Evolutionary conservation across 2,113 vertebrate species (phyloP).

Genomic region (Poicephalus gulielmi): DNA sequence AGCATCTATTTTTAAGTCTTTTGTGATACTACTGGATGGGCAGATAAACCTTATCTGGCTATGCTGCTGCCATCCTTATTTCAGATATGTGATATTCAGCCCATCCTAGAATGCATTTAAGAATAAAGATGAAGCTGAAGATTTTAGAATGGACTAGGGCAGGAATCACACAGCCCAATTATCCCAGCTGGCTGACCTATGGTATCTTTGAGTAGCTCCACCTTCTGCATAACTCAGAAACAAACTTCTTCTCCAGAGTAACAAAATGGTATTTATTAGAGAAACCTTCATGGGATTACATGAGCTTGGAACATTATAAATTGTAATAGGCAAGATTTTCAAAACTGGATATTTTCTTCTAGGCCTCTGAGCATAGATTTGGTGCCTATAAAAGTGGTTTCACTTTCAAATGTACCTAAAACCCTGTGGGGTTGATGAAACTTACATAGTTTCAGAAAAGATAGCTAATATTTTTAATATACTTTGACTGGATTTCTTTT

Average conservation of each 20-base stretch:
- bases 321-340: not conserved
- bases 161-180: not conserved
- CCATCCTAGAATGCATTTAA: not conserved
- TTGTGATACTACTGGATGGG: not conserved
- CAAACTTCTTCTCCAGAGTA: not conserved
- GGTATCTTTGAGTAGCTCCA: not conserved
- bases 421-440: not conserved
- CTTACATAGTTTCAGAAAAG: not conserved
- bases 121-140: not conserved
- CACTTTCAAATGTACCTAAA: not conserved
- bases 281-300: not conserved
- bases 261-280: not conserved
- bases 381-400: not conserved
- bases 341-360: not conserved
- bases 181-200: not conserved
- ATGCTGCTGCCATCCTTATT: not conserved
- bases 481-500: not conserved
- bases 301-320: not conserved
- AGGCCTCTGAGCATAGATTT: not conserved
- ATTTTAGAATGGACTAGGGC: not conserved
- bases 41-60: not conserved
- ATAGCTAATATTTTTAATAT: not conserved
- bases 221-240: not conserved
- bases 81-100: rapidly evolving
- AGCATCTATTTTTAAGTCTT: not conserved